These are phyloP conservation scores for Diaphora mendica DNA, from an alignment of 2,888 invertebrate species.

Conservation along the genomic window DNA sequence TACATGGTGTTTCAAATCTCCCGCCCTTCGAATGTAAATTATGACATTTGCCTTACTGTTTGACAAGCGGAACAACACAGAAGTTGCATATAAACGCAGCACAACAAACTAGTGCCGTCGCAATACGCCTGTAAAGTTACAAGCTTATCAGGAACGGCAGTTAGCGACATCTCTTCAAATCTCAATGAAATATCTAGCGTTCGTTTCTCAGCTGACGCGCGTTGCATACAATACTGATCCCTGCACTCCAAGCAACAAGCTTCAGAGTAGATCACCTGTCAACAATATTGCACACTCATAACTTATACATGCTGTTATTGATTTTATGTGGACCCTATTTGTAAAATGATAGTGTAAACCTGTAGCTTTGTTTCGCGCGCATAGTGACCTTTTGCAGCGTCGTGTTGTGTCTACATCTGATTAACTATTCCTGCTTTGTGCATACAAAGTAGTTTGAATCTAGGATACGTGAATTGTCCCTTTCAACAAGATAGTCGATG, in stretches of 20 bases:
- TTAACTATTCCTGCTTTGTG: not conserved
- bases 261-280: slow-evolving; percentile 26
- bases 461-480: not conserved
- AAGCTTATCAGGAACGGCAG: slow-evolving; percentile 36
- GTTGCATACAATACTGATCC: slow-evolving; percentile 34
- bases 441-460: slow-evolving; percentile 1
- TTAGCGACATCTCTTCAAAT: slow-evolving; percentile 54
- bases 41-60: not conserved
- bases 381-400: slow-evolving; percentile 4
- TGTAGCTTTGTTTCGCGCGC: slow-evolving; percentile 25
- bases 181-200: slow-evolving; percentile 41
- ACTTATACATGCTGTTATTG: slow-evolving; percentile 45
- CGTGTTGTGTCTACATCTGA: not conserved
- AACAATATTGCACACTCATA: slow-evolving; percentile 38
- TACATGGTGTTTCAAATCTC: slow-evolving; percentile 4
- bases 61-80: slow-evolving; percentile 9
- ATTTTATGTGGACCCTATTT: slow-evolving; percentile 50
- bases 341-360: slow-evolving; percentile 30
- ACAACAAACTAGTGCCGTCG: slow-evolving; percentile 30
- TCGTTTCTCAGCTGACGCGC: slow-evolving; percentile 19
- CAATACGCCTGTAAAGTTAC: slow-evolving; percentile 28
- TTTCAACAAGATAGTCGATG: not conserved
- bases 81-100: slow-evolving; percentile 18
- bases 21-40: not conserved
- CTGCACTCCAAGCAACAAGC: slow-evolving; percentile 26